Evolutionary conservation across 37 sponge, comb jelly and placozoan genomes (phyloP).

Genomic region (Aplysina aerophoba): DNA sequence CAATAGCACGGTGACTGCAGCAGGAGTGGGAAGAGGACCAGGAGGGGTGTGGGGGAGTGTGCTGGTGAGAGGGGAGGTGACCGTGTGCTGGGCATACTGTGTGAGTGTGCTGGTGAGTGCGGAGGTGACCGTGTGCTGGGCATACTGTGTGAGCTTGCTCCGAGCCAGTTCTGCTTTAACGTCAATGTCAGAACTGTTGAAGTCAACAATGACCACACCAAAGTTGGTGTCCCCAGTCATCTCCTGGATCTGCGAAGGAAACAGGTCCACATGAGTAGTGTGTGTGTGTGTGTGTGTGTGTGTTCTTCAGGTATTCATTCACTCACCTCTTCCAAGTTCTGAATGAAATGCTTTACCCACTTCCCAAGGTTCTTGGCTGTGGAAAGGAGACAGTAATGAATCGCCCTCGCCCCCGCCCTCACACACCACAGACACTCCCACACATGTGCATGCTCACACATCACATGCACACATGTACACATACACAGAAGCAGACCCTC

Average conservation of each 20-base stretch:
- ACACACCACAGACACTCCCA: background rate
- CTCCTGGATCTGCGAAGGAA: background rate
- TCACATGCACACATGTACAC: background rate
- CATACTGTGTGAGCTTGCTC: conserved; percentile 20
- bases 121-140: background rate
- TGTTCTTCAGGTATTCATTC: too few relatives aligned
- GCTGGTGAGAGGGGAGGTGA: background rate
- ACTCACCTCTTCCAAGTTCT: conserved; percentile 79
- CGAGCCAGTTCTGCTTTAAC: conserved; percentile 32
- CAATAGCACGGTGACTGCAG: background rate
- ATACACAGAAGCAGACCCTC: background rate
- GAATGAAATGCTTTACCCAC: conserved; percentile 73
- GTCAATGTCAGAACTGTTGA: conserved; percentile 64
- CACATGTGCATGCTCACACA: background rate
- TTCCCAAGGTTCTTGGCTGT: conserved; percentile 68
- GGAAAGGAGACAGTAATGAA: background rate
- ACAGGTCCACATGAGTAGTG: too few relatives aligned
- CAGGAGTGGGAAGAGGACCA: background rate
- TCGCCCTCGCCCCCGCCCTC: too few relatives aligned
- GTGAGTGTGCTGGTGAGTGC: background rate
- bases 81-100: background rate
- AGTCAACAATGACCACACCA: conserved; percentile 70
- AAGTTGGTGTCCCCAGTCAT: conserved; percentile 63
- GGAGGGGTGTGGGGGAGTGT: background rate
- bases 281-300: too few relatives aligned